A percentile compares a stretch with the other conserved stretches of the same genome.
phyloP scores from a whole-genome alignment of 64 coral and sea anemone species.

The Anthopleura sola region DNA sequence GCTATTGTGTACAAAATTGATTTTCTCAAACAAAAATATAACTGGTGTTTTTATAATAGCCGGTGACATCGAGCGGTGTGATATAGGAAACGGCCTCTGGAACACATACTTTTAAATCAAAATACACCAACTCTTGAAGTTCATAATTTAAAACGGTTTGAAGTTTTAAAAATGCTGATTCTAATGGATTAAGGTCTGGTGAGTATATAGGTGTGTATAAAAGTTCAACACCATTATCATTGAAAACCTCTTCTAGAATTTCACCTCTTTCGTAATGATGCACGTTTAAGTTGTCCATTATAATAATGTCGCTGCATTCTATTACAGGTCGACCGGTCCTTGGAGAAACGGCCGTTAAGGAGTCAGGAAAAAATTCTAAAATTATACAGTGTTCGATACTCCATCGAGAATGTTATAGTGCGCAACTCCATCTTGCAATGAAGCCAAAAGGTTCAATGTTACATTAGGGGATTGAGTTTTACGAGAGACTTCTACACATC shows the following conservation, averaged over 20 bases:
- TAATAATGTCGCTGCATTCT: neutral
- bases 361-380: conserved; percentile 10
- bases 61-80: neutral
- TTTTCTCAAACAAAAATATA: neutral
- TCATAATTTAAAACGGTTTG: neutral
- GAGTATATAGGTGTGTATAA: neutral
- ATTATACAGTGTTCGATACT: conserved; percentile 21
- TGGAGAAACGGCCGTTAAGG: neutral
- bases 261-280: neutral
- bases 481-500: too few relatives aligned
- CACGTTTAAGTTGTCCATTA: conserved; percentile 9
- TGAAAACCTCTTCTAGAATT: too few relatives aligned
- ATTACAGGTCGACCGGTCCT: neutral
- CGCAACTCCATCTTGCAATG: neutral
- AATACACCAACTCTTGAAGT: neutral
- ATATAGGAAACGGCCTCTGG: neutral
- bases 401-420: conserved; percentile 24
- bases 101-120: neutral
- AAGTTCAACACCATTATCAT: too few relatives aligned
- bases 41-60: neutral
- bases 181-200: neutral
- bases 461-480: too few relatives aligned
- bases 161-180: neutral
- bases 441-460: too few relatives aligned
- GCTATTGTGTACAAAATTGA: neutral